Evolutionary conservation across 2,797 vertebrate genomes (phyloP).

Genomic region (Vireo griseus): DNA sequence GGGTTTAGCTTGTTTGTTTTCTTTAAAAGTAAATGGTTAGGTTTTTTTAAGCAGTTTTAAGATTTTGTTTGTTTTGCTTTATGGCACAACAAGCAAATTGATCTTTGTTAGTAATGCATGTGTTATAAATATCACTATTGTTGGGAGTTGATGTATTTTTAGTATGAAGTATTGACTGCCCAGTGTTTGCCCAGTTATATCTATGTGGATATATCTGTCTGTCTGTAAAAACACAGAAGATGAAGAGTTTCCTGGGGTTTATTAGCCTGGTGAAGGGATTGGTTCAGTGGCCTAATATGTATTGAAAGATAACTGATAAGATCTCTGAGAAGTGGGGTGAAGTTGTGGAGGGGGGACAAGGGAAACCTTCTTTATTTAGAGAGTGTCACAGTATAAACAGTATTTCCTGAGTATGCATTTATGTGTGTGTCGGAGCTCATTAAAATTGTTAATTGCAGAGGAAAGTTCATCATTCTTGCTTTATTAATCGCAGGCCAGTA

Average conservation of each 20-base stretch:
- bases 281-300: neutral
- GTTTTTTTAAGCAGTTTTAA: neutral
- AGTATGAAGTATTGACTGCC: constrained; percentile 18
- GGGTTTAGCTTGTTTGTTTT: neutral
- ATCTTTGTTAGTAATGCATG: neutral
- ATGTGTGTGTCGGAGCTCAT: constrained; percentile 40
- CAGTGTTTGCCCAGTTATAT: neutral
- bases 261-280: neutral
- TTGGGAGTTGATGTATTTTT: constrained; percentile 28
- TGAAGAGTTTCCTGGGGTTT: neutral
- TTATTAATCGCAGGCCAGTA: constrained; percentile 1
- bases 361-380: constrained; percentile 58
- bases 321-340: neutral
- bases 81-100: neutral
- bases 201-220: neutral
- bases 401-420: constrained; percentile 26
- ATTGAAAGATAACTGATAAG: constrained; percentile 35
- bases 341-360: neutral
- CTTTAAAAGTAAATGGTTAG: neutral
- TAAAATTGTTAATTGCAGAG: constrained; percentile 63
- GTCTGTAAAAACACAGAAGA: neutral
- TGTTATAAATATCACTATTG: neutral
- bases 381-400: constrained; percentile 6
- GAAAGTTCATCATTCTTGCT: constrained; percentile 36
- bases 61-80: neutral